Base-by-base conservation (phyloP, 1,140 invertebrate genomes). In the Lepeophtheirus salmonis region DNA sequence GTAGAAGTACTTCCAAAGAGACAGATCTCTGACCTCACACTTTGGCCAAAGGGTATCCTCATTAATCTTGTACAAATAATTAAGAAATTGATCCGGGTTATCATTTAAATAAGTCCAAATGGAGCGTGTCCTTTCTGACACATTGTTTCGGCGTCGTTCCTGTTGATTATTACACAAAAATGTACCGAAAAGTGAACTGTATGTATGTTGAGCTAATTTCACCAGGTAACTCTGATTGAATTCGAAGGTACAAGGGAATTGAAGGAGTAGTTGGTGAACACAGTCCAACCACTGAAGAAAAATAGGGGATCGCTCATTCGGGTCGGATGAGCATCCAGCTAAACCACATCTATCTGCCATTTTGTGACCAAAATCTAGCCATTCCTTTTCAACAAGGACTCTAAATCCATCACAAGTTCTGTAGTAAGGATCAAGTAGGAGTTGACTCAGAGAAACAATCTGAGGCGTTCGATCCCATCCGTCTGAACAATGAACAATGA, bases 261-360 rank as follows among this genome's bases (percentile, higher is more conserved):
- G 89, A 63, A 73, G 66, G 63, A 84, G 77, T 51, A 97, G 74
- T 72, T 98, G 94, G 74, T 95, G 84, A 0, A 97, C 83, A 68
- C 90, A 89, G 69, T 98, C 94, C 2, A 97, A 75, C 89, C 91
- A 98, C 71, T 97, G 94, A 49, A 97, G 74, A 74, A 98, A 98
- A 62, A 97, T 87, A 14, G 95, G 95, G 70, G 88, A 91, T 58
- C 83, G 75, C 73, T 97, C 91, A 72, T 91, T 94, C 0, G 78
- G 73, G 68, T 96, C 89, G 62, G 89, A 86, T 24, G 65, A 61
- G 18, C 81, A 80, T 16, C 84, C 79, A 14, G 82, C 81, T 67
- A 88, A 84, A 3, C 90, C 90, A 71, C 89, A 92, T 23, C 92
- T 80, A 51, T 96, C 89, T 4, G 84, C 87, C 74, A 96, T 96